These are phyloP conservation scores for Lottia scabra DNA, from an alignment of 2,888 invertebrate genomes.

Conservation along the genomic window DNA sequence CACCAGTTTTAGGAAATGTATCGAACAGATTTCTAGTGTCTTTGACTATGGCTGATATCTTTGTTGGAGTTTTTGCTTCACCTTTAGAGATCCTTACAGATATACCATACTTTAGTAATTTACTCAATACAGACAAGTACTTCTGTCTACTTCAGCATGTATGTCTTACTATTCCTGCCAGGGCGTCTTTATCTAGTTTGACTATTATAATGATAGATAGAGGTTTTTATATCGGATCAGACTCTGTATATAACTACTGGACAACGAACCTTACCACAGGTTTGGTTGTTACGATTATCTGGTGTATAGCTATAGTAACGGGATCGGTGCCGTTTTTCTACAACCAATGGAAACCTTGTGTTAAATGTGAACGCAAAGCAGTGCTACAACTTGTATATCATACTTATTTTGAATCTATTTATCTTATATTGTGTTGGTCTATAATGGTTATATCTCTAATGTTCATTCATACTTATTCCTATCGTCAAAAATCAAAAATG, in stretches of 20 bases:
- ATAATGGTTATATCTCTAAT: no score
- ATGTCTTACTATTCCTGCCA: background rate
- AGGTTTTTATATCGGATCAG: constrained; percentile 20
- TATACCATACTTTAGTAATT: background rate
- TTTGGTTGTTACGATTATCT: constrained; percentile 9
- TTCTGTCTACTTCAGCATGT: constrained; percentile 8
- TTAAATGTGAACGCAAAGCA: constrained; percentile 15
- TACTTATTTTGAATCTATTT: constrained; percentile 15
- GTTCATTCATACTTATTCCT: no score
- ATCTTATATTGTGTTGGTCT: no score
- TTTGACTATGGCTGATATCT: constrained; percentile 14
- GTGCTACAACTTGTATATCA: constrained; percentile 18
- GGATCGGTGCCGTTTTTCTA: constrained; percentile 24
- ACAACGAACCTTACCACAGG: constrained; percentile 17
- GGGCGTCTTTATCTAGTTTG: background rate
- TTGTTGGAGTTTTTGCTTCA: background rate
- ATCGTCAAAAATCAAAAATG: no score
- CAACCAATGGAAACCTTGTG: constrained; percentile 7
- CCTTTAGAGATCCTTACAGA: constrained; percentile 7
- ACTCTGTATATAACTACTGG: constrained; percentile 14
- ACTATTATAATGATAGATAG: constrained; percentile 8
- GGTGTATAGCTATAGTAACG: constrained; percentile 17
- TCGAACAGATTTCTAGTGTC: constrained; percentile 12
- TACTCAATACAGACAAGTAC: background rate
- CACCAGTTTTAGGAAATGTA: constrained; percentile 6